Conservation (phyloP, 2,888 invertebrate species). For the Bhutanitis thaidina region DNA sequence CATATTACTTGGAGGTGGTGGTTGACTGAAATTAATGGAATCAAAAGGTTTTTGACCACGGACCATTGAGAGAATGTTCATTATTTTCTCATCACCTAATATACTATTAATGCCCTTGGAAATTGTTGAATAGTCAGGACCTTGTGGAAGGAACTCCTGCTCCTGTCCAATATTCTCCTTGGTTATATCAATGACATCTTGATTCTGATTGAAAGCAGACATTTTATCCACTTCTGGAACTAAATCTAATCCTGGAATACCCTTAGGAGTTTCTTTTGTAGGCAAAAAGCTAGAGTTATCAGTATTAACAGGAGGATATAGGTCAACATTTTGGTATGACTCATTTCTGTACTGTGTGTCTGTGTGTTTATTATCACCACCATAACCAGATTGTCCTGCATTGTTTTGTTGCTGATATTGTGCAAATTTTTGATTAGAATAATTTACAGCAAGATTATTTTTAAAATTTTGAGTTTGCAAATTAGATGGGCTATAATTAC, state of each 20-base stretch:
- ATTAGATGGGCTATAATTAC: conserved; percentile 23
- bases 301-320: conserved; percentile 29
- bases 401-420: conserved; percentile 36
- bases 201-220: conserved; percentile 25
- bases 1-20: not conserved
- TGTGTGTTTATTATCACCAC: conserved; percentile 31
- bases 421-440: conserved; percentile 30
- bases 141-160: conserved; percentile 24
- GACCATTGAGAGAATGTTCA: conserved; percentile 79
- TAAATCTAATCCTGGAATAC: conserved; percentile 87
- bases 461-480: conserved; percentile 28
- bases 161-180: conserved; percentile 31
- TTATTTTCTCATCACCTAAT: conserved; percentile 81
- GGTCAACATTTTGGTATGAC: conserved; percentile 36
- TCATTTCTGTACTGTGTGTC: conserved; percentile 49
- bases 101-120: conserved; percentile 82
- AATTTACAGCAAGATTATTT: conserved; percentile 28
- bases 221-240: conserved; percentile 64
- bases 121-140: conserved; percentile 79
- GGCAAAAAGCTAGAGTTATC: conserved; percentile 51
- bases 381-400: conserved; percentile 32
- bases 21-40: not conserved
- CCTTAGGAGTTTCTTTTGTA: conserved; percentile 57
- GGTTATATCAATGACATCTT: conserved; percentile 58
- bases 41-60: conserved; percentile 29